Conservation (phyloP, 2,888 invertebrate genomes). For the Operophtera brumata region DNA sequence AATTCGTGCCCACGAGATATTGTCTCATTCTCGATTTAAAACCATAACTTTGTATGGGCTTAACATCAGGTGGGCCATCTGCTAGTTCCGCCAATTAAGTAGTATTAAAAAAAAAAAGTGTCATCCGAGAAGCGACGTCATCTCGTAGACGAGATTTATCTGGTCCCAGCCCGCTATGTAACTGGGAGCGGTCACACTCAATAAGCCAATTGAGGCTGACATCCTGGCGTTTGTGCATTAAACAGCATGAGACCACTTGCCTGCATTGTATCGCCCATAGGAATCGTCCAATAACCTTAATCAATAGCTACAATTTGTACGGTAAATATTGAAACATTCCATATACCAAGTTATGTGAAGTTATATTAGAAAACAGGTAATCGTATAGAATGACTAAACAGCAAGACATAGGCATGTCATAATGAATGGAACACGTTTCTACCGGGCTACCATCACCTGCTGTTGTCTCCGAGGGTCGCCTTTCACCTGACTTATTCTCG, state of each 20-base stretch:
- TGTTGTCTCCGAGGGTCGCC: background rate
- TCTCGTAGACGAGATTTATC: no score
- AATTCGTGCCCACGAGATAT: no score
- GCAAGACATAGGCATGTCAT: background rate
- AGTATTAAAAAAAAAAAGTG: no score
- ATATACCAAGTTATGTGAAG: background rate
- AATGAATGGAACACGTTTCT: background rate
- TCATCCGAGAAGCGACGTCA: no score
- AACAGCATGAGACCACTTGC: slow-evolving; percentile 44
- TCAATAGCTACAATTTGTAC: slow-evolving; percentile 37
- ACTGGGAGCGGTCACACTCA: slow-evolving; percentile 58
- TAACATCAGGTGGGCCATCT: no score
- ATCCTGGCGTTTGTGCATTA: slow-evolving; percentile 50
- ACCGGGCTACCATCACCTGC: background rate
- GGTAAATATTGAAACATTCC: slow-evolving; percentile 9
- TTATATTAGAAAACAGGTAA: background rate
- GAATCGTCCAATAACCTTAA: slow-evolving; percentile 42
- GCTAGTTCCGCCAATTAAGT: no score
- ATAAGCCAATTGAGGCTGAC: slow-evolving; percentile 69
- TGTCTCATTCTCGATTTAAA: no score
- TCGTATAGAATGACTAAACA: background rate
- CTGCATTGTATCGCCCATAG: slow-evolving; percentile 36
- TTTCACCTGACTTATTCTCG: no score
- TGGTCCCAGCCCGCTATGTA: slow-evolving; percentile 25
- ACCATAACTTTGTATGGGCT: no score